Conservation (phyloP, 2,797 vertebrate genomes). For the Oryzias dopingdopingensis region DNA sequence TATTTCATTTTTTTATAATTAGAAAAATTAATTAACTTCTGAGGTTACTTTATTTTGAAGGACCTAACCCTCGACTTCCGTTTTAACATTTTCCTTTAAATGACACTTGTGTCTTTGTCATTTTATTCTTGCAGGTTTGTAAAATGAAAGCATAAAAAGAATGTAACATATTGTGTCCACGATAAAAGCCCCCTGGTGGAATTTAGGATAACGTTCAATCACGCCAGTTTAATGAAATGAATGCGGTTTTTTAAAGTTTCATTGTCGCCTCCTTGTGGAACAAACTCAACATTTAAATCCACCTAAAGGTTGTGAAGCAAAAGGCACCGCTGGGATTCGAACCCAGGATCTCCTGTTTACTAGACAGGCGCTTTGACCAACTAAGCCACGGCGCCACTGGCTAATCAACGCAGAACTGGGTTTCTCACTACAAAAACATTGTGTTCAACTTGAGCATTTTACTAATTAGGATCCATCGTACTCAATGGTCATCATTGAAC, state of each 20-base stretch:
- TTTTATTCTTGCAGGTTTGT: neutral
- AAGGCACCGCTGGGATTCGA: slow-evolving; percentile 77
- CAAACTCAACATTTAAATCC: neutral
- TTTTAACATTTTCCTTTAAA: neutral
- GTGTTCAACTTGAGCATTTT: too few species aligned
- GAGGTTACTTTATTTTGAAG: slow-evolving; percentile 39
- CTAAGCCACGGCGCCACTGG: slow-evolving; percentile 68
- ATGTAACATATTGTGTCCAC: neutral
- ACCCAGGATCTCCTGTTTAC: slow-evolving; percentile 78
- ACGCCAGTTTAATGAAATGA: neutral
- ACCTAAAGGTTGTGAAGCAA: fast-evolving
- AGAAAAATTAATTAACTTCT: neutral
- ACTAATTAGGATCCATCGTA: too few species aligned
- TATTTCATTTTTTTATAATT: too few species aligned
- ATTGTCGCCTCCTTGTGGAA: too few species aligned
- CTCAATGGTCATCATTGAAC: too few species aligned
- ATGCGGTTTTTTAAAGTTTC: too few species aligned
- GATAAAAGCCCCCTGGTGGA: neutral
- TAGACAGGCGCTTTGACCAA: slow-evolving; percentile 77
- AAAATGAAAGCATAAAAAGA: neutral
- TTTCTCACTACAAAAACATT: too few species aligned
- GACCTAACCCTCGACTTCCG: slow-evolving; percentile 8
- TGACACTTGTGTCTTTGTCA: neutral
- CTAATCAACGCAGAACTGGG: fast-evolving
- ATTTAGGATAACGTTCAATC: neutral